Evolutionary conservation across 2,113 vertebrate species (phyloP).

Genomic region (Melanostigma gelatinosum): DNA sequence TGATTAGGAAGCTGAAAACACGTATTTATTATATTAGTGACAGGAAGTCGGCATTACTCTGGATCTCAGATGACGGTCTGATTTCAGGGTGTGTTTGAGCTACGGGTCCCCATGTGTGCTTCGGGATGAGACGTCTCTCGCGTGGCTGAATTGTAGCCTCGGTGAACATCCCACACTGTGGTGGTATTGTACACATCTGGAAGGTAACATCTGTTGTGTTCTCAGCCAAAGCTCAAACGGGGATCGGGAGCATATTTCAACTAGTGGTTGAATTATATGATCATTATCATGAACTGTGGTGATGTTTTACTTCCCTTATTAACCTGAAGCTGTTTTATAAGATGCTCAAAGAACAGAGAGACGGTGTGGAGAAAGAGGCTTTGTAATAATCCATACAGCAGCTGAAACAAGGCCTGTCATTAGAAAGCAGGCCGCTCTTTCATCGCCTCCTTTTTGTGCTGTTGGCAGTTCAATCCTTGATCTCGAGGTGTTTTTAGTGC

Average conservation of each 20-base stretch:
- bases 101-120: conserved; percentile 41
- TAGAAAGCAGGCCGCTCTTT: conserved; percentile 31
- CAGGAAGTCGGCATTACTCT: not conserved
- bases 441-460: conserved; percentile 36
- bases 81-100: conserved; percentile 30
- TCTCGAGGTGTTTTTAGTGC: conserved; percentile 53
- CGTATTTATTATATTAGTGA: conserved; percentile 43
- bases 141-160: conserved; percentile 46
- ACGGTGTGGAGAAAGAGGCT: not conserved
- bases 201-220: conserved; percentile 47
- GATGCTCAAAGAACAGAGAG: not conserved
- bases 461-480: conserved; percentile 46
- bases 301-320: not conserved
- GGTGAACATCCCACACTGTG: conserved; percentile 30
- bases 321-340: not conserved
- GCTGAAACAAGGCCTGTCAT: conserved; percentile 22
- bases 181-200: conserved; percentile 67
- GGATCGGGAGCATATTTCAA: not conserved
- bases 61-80: conserved; percentile 1
- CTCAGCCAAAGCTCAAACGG: not conserved
- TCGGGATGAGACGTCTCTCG: conserved; percentile 12
- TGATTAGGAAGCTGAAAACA: conserved; percentile 50
- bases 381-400: conserved; percentile 5
- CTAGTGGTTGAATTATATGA: not conserved
- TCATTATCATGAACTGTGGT: not conserved